Percentiles rank a stretch among this genome's conserved stretches.
These are phyloP conservation scores for Himalopsyche phryganea DNA, from an alignment of 1,140 invertebrate genomes.

Conservation along the genomic window DNA sequence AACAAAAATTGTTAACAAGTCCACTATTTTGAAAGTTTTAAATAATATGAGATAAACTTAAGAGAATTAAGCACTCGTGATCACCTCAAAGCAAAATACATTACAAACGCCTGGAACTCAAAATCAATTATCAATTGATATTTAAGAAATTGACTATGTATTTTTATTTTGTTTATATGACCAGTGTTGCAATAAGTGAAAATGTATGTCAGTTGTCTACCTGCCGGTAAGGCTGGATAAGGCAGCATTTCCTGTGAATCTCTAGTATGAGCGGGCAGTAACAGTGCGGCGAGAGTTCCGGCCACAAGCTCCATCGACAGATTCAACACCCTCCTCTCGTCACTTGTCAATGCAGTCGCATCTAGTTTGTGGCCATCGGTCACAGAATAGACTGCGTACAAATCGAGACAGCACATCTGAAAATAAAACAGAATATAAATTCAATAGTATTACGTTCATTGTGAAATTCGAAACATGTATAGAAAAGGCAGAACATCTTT, in stretches of 20 bases:
- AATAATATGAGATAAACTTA: no score
- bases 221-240: slow-evolving; percentile 68
- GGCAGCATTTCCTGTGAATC: slow-evolving; percentile 58
- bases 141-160: no score
- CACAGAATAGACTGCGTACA: slow-evolving; percentile 67
- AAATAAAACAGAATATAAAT: slow-evolving; percentile 37
- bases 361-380: slow-evolving; percentile 47
- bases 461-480: no score
- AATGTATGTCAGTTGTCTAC: slow-evolving; percentile 44
- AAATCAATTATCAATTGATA: no score
- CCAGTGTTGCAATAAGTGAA: no score
- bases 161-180: no score
- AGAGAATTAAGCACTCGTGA: no score
- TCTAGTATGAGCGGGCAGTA: slow-evolving; percentile 68
- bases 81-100: not conserved
- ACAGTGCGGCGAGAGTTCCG: slow-evolving; percentile 65
- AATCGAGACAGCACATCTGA: slow-evolving; percentile 72
- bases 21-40: no score
- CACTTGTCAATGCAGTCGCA: slow-evolving; percentile 49
- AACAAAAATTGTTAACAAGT: slow-evolving; percentile 19
- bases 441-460: no score
- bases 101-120: not conserved
- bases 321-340: slow-evolving; percentile 55
- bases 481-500: no score
- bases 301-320: slow-evolving; percentile 65